Evolutionary conservation across 2,113 vertebrate species (phyloP).

Genomic region (Megaceryle maxima): DNA sequence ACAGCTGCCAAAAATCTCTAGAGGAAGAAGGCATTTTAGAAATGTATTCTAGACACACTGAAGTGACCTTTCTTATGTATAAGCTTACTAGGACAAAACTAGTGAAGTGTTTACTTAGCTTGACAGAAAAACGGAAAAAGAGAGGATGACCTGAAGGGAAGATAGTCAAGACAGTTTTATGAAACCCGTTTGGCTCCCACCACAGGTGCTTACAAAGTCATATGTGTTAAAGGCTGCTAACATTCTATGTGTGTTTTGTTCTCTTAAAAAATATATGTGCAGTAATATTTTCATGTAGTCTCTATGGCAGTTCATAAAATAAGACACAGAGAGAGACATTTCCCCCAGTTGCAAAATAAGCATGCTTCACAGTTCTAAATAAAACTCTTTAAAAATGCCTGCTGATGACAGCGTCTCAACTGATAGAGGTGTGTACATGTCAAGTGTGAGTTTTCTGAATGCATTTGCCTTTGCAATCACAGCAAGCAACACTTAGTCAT

Average conservation of each 20-base stretch:
- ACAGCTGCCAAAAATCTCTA: not conserved
- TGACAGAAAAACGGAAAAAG: slow-evolving; percentile 6
- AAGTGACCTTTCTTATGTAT: not conserved
- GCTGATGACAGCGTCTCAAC: not conserved
- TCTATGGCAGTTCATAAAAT: not conserved
- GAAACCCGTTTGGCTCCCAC: not conserved
- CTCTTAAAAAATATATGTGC: not conserved
- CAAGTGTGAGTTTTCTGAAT: not conserved
- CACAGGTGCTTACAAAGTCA: not conserved
- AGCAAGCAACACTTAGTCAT: not conserved
- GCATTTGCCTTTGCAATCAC: not conserved
- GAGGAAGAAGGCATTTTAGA: not conserved
- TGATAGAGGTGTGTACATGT: not conserved
- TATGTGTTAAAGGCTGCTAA: not conserved
- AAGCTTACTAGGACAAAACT: not conserved
- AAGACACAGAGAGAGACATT: not conserved
- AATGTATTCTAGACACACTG: not conserved
- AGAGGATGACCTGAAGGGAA: not conserved
- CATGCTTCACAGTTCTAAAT: not conserved
- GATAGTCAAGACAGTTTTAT: slow-evolving; percentile 9
- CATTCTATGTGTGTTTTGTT: not conserved
- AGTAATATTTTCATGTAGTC: not conserved
- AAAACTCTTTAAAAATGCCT: not conserved
- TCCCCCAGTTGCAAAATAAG: not conserved
- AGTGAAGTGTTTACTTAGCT: not conserved